Conservation (phyloP, 2,113 vertebrate species). For the Scytalopus superciliaris region DNA sequence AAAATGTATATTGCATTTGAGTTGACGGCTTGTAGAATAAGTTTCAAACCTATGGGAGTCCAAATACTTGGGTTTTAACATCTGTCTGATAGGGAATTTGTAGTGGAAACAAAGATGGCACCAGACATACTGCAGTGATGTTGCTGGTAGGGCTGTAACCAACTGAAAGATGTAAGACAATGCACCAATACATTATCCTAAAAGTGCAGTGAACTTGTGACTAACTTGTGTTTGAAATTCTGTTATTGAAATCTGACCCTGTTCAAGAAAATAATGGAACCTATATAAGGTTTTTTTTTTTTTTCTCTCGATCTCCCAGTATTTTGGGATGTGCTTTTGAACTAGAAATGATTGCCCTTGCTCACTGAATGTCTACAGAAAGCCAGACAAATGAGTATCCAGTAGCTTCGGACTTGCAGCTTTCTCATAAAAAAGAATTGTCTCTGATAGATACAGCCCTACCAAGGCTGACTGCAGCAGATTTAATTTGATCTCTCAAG, state of each 20-base stretch:
- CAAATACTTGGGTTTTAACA: conserved; percentile 14
- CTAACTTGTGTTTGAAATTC: conserved; percentile 7
- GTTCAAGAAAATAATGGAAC: neutral
- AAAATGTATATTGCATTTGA: conserved; percentile 34
- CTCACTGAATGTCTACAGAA: neutral
- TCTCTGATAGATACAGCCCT: conserved; percentile 48
- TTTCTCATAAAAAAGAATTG: neutral
- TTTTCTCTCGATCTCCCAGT: neutral
- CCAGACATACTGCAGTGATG: neutral
- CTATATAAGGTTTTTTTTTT: neutral
- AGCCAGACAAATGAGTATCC: conserved; percentile 7
- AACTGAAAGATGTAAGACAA: neutral
- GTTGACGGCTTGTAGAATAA: conserved; percentile 2
- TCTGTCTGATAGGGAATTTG: conserved; percentile 3
- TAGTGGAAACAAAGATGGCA: neutral
- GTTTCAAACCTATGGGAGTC: neutral
- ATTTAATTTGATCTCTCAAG: conserved; percentile 71
- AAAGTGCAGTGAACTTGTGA: neutral
- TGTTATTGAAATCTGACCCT: conserved; percentile 20
- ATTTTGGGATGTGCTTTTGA: conserved; percentile 10
- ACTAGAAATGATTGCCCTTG: neutral
- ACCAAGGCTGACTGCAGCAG: conserved; percentile 29
- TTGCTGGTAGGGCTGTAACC: neutral
- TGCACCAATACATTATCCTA: neutral
- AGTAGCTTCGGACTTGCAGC: neutral